phyloP scores from a whole-genome alignment of 2,113 vertebrate genomes.

The Pteruthius melanotis region DNA sequence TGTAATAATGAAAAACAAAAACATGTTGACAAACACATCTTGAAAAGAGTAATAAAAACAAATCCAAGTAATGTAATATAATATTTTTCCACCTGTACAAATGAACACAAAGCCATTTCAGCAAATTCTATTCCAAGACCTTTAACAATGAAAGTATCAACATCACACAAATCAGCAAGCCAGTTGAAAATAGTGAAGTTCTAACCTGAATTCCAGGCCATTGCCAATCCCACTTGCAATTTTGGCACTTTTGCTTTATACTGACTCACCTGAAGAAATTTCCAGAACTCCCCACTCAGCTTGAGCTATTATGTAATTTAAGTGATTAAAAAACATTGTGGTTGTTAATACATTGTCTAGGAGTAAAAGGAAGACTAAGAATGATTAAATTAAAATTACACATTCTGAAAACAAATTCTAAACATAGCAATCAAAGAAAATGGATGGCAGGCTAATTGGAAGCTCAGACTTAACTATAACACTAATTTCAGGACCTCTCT shows the following conservation, averaged over 20 bases:
- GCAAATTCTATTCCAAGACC: not conserved
- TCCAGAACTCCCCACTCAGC: not conserved
- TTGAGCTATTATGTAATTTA: not conserved
- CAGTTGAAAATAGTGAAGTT: not conserved
- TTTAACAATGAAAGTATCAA: not conserved
- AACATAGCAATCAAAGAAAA: conserved; percentile 35
- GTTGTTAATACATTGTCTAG: not conserved
- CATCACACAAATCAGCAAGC: not conserved
- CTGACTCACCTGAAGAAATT: not conserved
- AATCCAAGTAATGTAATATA: too few species aligned
- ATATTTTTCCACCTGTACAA: not conserved
- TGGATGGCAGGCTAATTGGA: conserved; percentile 30
- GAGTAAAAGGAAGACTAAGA: conserved; percentile 9
- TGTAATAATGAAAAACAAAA: not conserved
- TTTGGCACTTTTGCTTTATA: not conserved
- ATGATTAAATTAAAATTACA: conserved; percentile 23
- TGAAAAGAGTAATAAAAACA: not conserved
- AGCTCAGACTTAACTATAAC: conserved; percentile 36
- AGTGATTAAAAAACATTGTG: not conserved
- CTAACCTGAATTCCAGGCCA: not conserved
- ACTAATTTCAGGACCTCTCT: conserved; percentile 24
- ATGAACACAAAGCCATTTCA: not conserved
- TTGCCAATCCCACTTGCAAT: not conserved
- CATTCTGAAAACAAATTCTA: conserved; percentile 22
- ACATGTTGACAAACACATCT: not conserved